A percentile compares a stretch with the other conserved stretches of the same genome.
These are phyloP conservation scores for Malacoraja senta DNA, from an alignment of 2,797 vertebrate genomes.

Conservation along the genomic window DNA sequence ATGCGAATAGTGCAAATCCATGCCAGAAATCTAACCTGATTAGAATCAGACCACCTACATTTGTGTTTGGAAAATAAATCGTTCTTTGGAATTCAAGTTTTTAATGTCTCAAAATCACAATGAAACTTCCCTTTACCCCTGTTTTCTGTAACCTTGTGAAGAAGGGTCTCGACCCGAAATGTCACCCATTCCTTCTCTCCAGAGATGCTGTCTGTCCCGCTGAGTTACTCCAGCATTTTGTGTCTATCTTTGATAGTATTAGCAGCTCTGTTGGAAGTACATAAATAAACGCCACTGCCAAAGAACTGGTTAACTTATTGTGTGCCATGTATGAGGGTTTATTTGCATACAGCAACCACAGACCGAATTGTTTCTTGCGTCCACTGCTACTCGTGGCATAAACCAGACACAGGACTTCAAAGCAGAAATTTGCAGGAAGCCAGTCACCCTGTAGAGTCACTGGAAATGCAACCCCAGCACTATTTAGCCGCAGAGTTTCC, in stretches of 20 bases:
- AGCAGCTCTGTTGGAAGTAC: background rate
- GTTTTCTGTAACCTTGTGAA: background rate
- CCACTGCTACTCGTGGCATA: background rate
- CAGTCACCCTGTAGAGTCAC: background rate
- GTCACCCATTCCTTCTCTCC: too few relatives aligned
- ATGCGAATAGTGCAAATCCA: background rate
- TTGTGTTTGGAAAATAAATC: background rate
- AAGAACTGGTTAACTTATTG: background rate
- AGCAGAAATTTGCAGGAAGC: background rate
- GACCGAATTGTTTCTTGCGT: background rate
- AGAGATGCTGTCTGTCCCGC: too few relatives aligned
- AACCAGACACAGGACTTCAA: constrained; percentile 26
- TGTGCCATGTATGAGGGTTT: background rate
- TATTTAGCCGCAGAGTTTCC: background rate
- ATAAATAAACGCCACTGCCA: background rate
- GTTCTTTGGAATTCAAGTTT: background rate
- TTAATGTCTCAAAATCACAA: background rate
- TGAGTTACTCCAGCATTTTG: too few relatives aligned
- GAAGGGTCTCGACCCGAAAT: too few relatives aligned
- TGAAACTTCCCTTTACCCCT: background rate
- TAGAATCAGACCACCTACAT: background rate
- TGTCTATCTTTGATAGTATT: background rate
- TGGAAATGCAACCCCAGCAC: background rate
- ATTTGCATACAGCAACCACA: background rate
- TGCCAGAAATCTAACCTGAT: background rate